Conservation (phyloP, 2,797 vertebrate species). For the Poecilia picta region DNA sequence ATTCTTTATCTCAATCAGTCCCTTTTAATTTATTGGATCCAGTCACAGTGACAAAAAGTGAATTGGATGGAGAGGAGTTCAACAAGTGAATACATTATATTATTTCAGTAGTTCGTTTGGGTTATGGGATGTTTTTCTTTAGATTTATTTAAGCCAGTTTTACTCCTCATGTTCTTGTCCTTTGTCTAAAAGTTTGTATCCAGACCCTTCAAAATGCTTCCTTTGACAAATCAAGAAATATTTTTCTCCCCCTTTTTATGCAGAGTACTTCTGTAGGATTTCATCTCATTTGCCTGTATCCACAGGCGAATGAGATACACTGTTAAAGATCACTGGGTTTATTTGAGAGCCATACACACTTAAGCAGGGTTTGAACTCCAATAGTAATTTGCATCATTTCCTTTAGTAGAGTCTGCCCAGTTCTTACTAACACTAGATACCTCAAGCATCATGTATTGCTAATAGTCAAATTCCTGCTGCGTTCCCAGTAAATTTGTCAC, state of each 20-base stretch:
- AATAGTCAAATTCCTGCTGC: conserved; percentile 31
- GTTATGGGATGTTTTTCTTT: not conserved
- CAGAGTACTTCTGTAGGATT: conserved; percentile 17
- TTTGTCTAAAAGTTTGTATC: conserved; percentile 34
- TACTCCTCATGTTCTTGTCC: conserved; percentile 23
- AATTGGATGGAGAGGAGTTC: conserved; percentile 1
- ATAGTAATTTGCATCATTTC: conserved; percentile 9
- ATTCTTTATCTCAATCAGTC: not conserved
- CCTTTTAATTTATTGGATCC: conserved; percentile 18
- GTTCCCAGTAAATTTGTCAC: conserved; percentile 27
- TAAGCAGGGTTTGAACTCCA: conserved; percentile 8
- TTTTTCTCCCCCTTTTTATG: conserved; percentile 28
- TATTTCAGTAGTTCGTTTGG: conserved; percentile 36
- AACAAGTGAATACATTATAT: conserved; percentile 34
- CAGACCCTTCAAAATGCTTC: conserved; percentile 40
- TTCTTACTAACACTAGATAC: conserved; percentile 6
- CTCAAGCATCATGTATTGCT: conserved; percentile 14
- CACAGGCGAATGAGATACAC: conserved; percentile 19
- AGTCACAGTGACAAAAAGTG: conserved; percentile 18
- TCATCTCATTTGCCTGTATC: conserved; percentile 19
- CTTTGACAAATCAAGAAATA: conserved; percentile 59
- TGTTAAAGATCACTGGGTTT: not conserved
- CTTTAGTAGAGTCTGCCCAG: conserved; percentile 1
- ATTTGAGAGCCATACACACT: conserved; percentile 14
- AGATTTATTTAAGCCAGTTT: conserved; percentile 17